Percentiles rank a stretch among this genome's conserved stretches.
These are phyloP conservation scores for Toxostoma redivivum DNA, from an alignment of 2,113 vertebrate species.

Conservation along the genomic window DNA sequence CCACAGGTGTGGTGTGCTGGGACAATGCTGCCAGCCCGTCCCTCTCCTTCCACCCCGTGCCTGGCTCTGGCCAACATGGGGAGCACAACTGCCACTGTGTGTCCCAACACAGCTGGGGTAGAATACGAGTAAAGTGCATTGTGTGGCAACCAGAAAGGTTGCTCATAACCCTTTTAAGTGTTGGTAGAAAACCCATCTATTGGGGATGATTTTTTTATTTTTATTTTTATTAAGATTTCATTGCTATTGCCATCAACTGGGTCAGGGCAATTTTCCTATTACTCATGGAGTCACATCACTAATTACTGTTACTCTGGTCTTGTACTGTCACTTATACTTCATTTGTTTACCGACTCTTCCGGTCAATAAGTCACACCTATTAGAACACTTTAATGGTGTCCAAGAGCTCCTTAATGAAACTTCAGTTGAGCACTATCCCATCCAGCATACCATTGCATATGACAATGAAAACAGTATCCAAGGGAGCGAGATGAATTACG, in stretches of 20 bases:
- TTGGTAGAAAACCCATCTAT: background rate
- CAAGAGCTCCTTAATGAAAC: background rate
- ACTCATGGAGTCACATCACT: constrained; percentile 47
- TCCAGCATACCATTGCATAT: constrained; percentile 55
- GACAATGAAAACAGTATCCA: constrained; percentile 26
- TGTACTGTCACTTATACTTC: constrained; percentile 38
- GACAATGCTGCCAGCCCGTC: rapidly evolving
- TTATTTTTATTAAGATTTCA: background rate
- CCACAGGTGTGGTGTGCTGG: rapidly evolving
- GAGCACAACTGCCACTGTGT: background rate
- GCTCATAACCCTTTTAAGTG: background rate
- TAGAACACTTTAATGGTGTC: background rate
- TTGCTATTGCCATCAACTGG: constrained; percentile 23
- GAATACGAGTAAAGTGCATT: rapidly evolving
- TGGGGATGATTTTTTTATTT: background rate
- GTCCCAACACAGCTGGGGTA: background rate
- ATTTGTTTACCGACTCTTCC: constrained; percentile 55
- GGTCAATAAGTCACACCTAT: constrained; percentile 57
- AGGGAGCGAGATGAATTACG: background rate
- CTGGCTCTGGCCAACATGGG: rapidly evolving
- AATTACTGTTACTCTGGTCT: constrained; percentile 40
- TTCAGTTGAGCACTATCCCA: constrained; percentile 24
- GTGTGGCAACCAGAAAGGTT: background rate
- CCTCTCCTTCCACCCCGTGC: background rate
- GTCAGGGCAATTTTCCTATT: constrained; percentile 48